phyloP scores from a whole-genome alignment of 1,140 invertebrate species.

The Lethocerus indicus region DNA sequence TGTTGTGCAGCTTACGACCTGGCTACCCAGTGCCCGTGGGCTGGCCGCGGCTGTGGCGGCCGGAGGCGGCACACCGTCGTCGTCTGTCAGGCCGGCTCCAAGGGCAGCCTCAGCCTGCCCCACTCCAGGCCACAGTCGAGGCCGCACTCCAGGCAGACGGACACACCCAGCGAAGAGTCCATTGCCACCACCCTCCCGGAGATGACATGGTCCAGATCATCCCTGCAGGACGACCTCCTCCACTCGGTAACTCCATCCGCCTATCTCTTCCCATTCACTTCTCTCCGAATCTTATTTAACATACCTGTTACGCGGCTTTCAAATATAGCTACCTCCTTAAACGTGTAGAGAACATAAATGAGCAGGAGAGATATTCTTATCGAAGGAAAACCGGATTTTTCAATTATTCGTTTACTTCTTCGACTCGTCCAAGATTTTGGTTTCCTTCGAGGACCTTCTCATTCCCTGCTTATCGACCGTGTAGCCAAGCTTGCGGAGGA shows the following conservation, averaged over 20 bases:
- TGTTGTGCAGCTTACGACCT: conserved; percentile 51
- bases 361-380: too few relatives aligned
- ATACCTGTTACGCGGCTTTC: neutral
- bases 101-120: conserved; percentile 44
- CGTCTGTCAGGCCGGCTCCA: conserved; percentile 31
- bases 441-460: too few relatives aligned
- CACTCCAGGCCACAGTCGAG: conserved; percentile 41
- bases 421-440: too few relatives aligned
- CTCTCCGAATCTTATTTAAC: neutral
- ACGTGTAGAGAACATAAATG: too few relatives aligned
- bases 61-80: conserved; percentile 53
- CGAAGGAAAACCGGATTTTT: too few relatives aligned
- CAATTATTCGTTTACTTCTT: too few relatives aligned
- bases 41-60: conserved; percentile 41
- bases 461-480: too few relatives aligned
- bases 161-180: conserved; percentile 16
- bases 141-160: conserved; percentile 20
- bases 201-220: conserved; percentile 41
- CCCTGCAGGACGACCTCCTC: conserved; percentile 44
- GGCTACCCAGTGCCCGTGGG: conserved; percentile 56
- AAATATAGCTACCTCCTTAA: too few relatives aligned
- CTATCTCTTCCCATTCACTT: too few relatives aligned
- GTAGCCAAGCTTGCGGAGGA: too few relatives aligned
- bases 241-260: conserved; percentile 31
- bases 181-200: conserved; percentile 23